Evolutionary conservation across 2,888 invertebrate species (phyloP).

Genomic region (Drosophila nigricruria): DNA sequence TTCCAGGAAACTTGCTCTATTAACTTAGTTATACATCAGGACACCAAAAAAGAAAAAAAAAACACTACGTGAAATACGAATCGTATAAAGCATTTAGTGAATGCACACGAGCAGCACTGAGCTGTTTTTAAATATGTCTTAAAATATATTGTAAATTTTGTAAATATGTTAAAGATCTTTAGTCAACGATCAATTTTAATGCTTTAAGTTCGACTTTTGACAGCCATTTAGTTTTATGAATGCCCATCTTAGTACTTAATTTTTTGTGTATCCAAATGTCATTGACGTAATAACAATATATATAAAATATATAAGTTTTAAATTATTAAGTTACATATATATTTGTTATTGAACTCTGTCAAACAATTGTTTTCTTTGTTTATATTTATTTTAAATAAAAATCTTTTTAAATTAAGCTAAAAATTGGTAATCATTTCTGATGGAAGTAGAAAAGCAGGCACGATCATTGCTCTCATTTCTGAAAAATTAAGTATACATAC

Average conservation of each 20-base stretch:
- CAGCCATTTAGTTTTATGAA: conserved; percentile 9
- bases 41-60: conserved; percentile 2
- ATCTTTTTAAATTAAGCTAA: not conserved
- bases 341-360: conserved; percentile 8
- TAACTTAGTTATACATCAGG: not conserved
- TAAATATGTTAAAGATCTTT: conserved; percentile 6
- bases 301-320: not conserved
- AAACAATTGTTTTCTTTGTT: conserved; percentile 1
- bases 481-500: not conserved
- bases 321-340: not conserved
- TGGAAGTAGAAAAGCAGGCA: too few species aligned
- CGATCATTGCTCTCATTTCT: too few species aligned
- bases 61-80: conserved; percentile 1
- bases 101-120: not conserved
- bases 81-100: conserved; percentile 1
- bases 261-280: not conserved
- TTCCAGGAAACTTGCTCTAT: not conserved
- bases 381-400: conserved; percentile 9
- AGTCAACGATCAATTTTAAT: conserved; percentile 2
- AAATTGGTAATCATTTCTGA: not conserved
- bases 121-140: not conserved
- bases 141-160: conserved; percentile 10
- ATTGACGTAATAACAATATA: conserved; percentile 3
- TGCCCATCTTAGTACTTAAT: conserved; percentile 7
- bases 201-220: conserved; percentile 5